A percentile compares a stretch with the other conserved stretches of the same genome.
phyloP scores from a whole-genome alignment of 2,888 invertebrate genomes.

The Tridacna crocea region DNA sequence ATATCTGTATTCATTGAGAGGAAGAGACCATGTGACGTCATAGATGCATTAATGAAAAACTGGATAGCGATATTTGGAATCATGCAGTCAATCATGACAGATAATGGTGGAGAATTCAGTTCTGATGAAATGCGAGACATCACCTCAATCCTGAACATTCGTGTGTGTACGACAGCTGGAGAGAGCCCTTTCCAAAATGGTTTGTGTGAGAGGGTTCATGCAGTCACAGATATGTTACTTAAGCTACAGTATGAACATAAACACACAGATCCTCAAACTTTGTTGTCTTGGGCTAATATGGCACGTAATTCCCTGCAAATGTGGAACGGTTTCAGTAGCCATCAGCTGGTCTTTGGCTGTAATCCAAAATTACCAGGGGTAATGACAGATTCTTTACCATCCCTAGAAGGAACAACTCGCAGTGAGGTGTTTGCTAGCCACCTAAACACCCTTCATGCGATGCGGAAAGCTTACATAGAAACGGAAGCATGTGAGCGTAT shows the following conservation, averaged over 20 bases:
- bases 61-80: slow-evolving; percentile 59
- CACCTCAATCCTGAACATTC: slow-evolving; percentile 37
- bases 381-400: slow-evolving; percentile 34
- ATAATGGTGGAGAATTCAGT: slow-evolving; percentile 41
- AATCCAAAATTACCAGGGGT: slow-evolving; percentile 38
- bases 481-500: slow-evolving; percentile 62
- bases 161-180: slow-evolving; percentile 32
- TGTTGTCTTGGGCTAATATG: slow-evolving; percentile 53
- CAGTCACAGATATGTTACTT: slow-evolving; percentile 46
- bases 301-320: slow-evolving; percentile 52
- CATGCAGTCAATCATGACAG: slow-evolving; percentile 49
- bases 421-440: slow-evolving; percentile 29
- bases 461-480: slow-evolving; percentile 55
- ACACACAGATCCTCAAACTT: slow-evolving; percentile 13
- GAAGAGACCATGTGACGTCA: slow-evolving; percentile 47
- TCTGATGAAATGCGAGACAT: slow-evolving; percentile 54
- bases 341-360: slow-evolving; percentile 49
- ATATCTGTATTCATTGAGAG: slow-evolving; percentile 41
- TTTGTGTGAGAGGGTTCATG: slow-evolving; percentile 33
- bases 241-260: slow-evolving; percentile 33
- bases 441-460: slow-evolving; percentile 37
- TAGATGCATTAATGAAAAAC: slow-evolving; percentile 51
- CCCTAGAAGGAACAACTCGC: slow-evolving; percentile 51
- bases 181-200: slow-evolving; percentile 39
- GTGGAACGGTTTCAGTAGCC: slow-evolving; percentile 52